Base-by-base conservation (phyloP, 23 tunicate genomes). In the Trididemnum miniatum region DNA sequence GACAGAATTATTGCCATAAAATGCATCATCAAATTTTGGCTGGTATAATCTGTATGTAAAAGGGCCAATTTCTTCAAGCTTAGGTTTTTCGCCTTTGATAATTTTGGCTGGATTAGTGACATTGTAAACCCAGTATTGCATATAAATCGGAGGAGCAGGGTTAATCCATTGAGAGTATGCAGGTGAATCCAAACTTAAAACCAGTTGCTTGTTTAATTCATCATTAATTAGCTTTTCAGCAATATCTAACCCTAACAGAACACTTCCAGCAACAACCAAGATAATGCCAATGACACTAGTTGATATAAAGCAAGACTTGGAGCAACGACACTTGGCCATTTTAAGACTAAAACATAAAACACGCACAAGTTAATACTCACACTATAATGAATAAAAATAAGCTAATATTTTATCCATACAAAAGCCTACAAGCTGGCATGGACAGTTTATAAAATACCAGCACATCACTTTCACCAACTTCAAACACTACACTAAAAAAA, bases 111-210 rank as follows among this genome's bases (percentile, higher is more conserved):
- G 89, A 44, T 93, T 93, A 22, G 90, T 88, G 15, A 93, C 85
- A 59, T 93, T 88, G 40, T 86, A 93, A 51, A 93, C 34, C 94
- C 92, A 93, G 66, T 93, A 93, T 74, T 93, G 89, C 98, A 93
- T 93, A 71, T 93, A 93, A 12, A 93, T 88, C 15, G 98, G 98
- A 2, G 98, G 98, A 37, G 87, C 83, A 0, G 93, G 93, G 74
- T 69, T 71, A 88, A 93, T 80, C 98, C 98, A 93, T 39, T 87
- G 86, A 15, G 84, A 81, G 52, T 35, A 93, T 24, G 37, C 89
- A 12, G 92, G 89, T 0, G 98, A 93, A 33, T 88, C 86, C 72
- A 93, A 35, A 26, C 86, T 65, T 24, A 93, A 51, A 15, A 87
- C 89, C 0, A 93, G 67, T 73, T 93, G 98, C 85, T 85, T 77